Conservation (phyloP, 2,888 invertebrate genomes). For the Cheilosia vernalis region DNA sequence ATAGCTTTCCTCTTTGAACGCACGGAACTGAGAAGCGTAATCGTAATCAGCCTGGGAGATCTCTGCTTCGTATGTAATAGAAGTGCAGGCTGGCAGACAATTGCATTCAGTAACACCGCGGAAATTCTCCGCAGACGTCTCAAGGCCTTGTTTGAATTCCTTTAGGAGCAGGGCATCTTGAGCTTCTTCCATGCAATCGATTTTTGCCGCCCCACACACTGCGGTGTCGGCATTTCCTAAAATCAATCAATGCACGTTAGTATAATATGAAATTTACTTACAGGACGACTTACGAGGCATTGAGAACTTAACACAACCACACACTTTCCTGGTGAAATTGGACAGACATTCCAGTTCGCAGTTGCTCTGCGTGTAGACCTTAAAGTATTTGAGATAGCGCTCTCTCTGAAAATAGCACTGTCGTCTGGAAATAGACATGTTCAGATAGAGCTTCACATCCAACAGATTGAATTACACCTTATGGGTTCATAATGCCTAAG, state of each 20-base stretch:
- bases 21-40: conserved; percentile 86
- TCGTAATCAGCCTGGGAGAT: conserved; percentile 89
- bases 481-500: conserved; percentile 86
- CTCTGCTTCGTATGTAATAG: conserved; percentile 89
- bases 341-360: conserved; percentile 90
- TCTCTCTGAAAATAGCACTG: conserved; percentile 89
- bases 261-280: neutral
- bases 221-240: conserved; percentile 80
- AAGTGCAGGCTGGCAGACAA: conserved; percentile 85
- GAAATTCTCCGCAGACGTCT: conserved; percentile 78
- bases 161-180: conserved; percentile 80
- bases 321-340: conserved; percentile 86
- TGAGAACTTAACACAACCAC: conserved; percentile 89
- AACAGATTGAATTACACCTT: conserved; percentile 77
- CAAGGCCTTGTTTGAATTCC: conserved; percentile 81
- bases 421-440: conserved; percentile 82
- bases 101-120: conserved; percentile 82
- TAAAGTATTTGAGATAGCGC: conserved; percentile 86
- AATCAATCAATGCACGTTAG: conserved; percentile 7
- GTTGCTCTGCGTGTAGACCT: conserved; percentile 89
- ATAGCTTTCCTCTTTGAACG: conserved; percentile 83
- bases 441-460: neutral
- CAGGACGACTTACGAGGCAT: conserved; percentile 85
- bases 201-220: conserved; percentile 82
- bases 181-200: conserved; percentile 81